These are phyloP conservation scores for Halocynthia roretzi DNA, from an alignment of 23 tunicate genomes.

Conservation along the genomic window DNA sequence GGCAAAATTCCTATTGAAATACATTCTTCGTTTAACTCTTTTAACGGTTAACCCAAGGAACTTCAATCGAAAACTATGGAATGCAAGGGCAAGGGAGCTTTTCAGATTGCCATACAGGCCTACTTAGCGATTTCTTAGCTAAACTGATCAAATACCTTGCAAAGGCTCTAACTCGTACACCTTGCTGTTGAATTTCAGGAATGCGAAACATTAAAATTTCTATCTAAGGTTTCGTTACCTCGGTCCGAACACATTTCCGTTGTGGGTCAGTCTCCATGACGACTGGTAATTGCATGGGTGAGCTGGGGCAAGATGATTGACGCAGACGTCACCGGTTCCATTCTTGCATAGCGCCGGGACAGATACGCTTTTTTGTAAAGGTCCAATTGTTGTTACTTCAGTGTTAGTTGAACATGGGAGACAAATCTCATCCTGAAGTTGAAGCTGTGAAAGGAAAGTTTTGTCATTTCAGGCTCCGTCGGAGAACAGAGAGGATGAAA, in stretches of 20 bases:
- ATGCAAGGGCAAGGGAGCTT: too few relatives aligned
- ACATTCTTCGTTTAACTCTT: too few relatives aligned
- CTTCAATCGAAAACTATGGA: too few relatives aligned
- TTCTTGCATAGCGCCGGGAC: constrained; percentile 40
- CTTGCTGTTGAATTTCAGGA: background rate
- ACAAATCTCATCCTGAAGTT: constrained; percentile 9
- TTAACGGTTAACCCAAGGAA: too few relatives aligned
- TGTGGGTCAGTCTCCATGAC: constrained; percentile 52
- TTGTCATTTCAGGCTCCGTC: too few relatives aligned
- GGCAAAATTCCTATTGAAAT: too few relatives aligned
- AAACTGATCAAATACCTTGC: too few relatives aligned
- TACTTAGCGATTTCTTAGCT: too few relatives aligned
- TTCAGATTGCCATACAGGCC: too few relatives aligned
- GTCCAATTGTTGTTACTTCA: constrained; percentile 1
- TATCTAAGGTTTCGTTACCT: constrained; percentile 13
- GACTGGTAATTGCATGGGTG: constrained; percentile 58
- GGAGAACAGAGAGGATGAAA: too few relatives aligned
- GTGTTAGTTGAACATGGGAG: background rate
- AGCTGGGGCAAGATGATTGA: constrained; percentile 43
- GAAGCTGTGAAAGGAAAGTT: constrained; percentile 5
- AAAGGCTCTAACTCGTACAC: too few relatives aligned
- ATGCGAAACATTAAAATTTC: constrained; percentile 1
- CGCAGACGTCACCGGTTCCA: constrained; percentile 42
- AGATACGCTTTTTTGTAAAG: constrained; percentile 14
- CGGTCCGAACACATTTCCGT: constrained; percentile 49